Evolutionary conservation across 2,888 invertebrate species (phyloP).

Genomic region (Brenthis ino): DNA sequence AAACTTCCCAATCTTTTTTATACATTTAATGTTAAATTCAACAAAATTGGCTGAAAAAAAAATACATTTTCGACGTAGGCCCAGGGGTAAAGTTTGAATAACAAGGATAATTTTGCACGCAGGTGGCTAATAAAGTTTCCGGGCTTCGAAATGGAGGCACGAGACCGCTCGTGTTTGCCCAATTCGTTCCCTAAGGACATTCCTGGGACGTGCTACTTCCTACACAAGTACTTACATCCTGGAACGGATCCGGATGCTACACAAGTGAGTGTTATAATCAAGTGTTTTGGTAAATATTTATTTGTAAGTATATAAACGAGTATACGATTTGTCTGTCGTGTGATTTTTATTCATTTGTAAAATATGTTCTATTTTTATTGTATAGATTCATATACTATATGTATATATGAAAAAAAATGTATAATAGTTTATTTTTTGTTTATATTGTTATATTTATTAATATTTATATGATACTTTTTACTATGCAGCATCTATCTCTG

Average conservation of each 20-base stretch:
- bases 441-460: too few species aligned
- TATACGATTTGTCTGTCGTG: not conserved
- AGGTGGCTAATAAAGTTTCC: slow-evolving; percentile 89
- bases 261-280: slow-evolving; percentile 65
- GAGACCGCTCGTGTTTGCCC: slow-evolving; percentile 90
- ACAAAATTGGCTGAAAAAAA: not conserved
- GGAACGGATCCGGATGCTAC: slow-evolving; percentile 83
- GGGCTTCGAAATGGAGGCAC: slow-evolving; percentile 89
- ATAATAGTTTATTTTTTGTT: too few species aligned
- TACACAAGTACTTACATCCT: slow-evolving; percentile 89
- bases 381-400: not conserved
- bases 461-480: too few species aligned
- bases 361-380: not conserved
- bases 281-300: not conserved
- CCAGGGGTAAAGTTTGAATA: slow-evolving; percentile 27
- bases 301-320: too few species aligned
- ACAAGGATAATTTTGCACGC: slow-evolving; percentile 48
- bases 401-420: not conserved
- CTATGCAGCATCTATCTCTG: too few species aligned
- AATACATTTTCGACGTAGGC: slow-evolving; percentile 7
- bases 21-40: not conserved
- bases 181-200: slow-evolving; percentile 91
- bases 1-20: not conserved
- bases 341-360: not conserved
- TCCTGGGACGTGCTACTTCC: slow-evolving; percentile 92